Conservation (phyloP, 2,113 vertebrate species). For the Tachuris rubrigastra region DNA sequence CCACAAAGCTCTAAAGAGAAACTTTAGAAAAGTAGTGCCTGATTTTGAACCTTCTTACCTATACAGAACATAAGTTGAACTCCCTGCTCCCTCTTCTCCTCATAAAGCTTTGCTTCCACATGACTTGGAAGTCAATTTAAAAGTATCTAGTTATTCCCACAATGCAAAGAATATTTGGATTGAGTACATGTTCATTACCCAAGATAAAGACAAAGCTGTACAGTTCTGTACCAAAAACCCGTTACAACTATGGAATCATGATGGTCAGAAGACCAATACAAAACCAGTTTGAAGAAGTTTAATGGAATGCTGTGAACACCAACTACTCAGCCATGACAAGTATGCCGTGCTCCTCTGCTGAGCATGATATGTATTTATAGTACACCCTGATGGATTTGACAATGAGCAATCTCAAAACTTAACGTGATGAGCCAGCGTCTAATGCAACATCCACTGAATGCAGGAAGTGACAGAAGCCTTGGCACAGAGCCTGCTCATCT, state of each 20-base stretch:
- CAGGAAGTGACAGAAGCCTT: not conserved
- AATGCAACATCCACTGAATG: not conserved
- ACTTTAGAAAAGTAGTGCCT: not conserved
- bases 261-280: not conserved
- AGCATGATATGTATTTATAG: not conserved
- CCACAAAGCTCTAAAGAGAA: not conserved
- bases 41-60: not conserved
- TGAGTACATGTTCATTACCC: not conserved
- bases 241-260: not conserved
- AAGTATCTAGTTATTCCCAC: not conserved
- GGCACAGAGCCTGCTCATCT: not conserved
- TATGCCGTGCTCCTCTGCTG: not conserved
- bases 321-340: not conserved
- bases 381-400: not conserved
- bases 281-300: not conserved
- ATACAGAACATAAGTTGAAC: not conserved
- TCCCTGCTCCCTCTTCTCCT: not conserved
- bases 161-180: fast-evolving
- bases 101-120: not conserved
- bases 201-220: not conserved
- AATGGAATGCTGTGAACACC: not conserved
- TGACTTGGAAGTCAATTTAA: not conserved
- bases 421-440: fast-evolving
- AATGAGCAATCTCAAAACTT: not conserved
- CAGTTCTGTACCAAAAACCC: not conserved